Evolutionary conservation across 2,888 invertebrate species (phyloP).

Genomic region (Synanthedon myopaeformis): DNA sequence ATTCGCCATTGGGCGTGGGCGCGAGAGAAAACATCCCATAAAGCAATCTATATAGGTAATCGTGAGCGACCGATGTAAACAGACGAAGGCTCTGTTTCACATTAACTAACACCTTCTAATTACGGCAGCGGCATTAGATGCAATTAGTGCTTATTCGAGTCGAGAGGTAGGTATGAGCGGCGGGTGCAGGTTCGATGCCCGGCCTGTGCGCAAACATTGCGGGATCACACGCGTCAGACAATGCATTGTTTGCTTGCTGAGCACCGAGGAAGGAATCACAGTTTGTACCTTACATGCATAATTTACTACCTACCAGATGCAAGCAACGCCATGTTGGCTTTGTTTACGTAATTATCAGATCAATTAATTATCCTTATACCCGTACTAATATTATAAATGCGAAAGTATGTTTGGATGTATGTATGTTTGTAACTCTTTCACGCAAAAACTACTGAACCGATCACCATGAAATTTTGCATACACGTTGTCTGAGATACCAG

Average conservation of each 20-base stretch:
- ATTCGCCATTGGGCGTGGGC: slow-evolving; percentile 40
- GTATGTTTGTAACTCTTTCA: too few species aligned
- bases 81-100: slow-evolving; percentile 44
- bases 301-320: background rate
- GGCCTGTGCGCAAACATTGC: slow-evolving; percentile 7
- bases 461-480: too few species aligned
- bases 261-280: slow-evolving; percentile 14
- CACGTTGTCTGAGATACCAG: too few species aligned
- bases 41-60: slow-evolving; percentile 50
- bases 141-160: slow-evolving; percentile 61
- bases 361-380: too few species aligned
- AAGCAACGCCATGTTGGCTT: too few species aligned
- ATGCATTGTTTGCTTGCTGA: slow-evolving; percentile 38
- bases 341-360: too few species aligned
- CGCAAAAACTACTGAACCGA: too few species aligned
- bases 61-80: slow-evolving; percentile 41
- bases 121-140: slow-evolving; percentile 63
- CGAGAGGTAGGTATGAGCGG: slow-evolving; percentile 52
- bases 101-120: slow-evolving; percentile 64
- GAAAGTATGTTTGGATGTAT: too few species aligned
- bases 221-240: slow-evolving; percentile 33
- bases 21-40: slow-evolving; percentile 44
- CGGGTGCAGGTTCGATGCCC: slow-evolving; percentile 44
- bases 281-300: slow-evolving; percentile 11
- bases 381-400: too few species aligned